Percentiles rank a stretch among this genome's conserved stretches.
Conservation (phyloP, 2,888 invertebrate species). For the Protonemura montana region DNA sequence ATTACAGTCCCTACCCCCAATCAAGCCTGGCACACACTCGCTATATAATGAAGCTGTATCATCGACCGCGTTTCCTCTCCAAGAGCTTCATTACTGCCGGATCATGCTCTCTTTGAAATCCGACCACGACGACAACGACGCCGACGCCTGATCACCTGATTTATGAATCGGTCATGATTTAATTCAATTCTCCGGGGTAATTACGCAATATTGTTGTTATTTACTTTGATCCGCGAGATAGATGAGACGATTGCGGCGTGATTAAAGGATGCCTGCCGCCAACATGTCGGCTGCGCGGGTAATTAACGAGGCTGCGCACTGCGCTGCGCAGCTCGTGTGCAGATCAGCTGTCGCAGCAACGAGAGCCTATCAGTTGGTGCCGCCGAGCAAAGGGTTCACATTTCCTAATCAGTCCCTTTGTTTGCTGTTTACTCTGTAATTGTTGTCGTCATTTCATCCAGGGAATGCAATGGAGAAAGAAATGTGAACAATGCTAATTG, state of each 20-base stretch:
- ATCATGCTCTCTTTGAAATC: background rate
- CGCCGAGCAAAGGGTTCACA: too few species aligned
- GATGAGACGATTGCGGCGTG: background rate
- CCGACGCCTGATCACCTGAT: background rate
- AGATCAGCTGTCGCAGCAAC: too few species aligned
- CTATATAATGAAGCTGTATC: background rate
- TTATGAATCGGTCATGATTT: conserved; percentile 12
- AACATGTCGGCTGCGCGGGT: background rate
- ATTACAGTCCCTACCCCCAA: background rate
- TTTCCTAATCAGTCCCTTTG: too few species aligned
- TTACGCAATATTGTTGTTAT: background rate
- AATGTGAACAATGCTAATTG: too few species aligned
- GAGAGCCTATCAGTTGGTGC: too few species aligned
- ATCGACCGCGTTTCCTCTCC: background rate
- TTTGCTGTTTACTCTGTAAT: too few species aligned
- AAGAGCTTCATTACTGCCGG: background rate
- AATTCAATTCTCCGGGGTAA: background rate
- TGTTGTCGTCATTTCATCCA: too few species aligned
- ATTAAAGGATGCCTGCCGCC: background rate
- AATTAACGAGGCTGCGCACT: background rate
- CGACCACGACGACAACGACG: background rate
- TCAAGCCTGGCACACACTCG: background rate
- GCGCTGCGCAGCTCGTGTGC: too few species aligned
- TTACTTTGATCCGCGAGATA: background rate
- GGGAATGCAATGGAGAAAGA: too few species aligned